These are phyloP conservation scores for Equus quagga DNA, from an alignment of 2,113 vertebrate species.

Conservation along the genomic window DNA sequence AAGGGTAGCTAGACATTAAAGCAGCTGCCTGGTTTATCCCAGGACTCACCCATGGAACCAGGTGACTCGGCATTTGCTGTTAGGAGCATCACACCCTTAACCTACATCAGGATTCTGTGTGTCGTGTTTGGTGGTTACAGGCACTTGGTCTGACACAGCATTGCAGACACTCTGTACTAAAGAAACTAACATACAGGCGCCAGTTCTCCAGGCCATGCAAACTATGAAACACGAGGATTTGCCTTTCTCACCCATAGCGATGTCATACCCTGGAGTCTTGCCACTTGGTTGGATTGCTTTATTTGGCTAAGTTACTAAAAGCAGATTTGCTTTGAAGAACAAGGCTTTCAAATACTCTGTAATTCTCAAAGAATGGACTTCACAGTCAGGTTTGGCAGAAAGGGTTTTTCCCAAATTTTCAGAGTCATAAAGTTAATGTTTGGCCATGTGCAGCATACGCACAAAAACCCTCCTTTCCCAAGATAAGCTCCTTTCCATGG, in stretches of 20 bases:
- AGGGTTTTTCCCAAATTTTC: neutral
- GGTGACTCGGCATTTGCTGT: neutral
- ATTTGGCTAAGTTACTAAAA: neutral
- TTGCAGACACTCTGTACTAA: neutral
- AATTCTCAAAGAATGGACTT: slow-evolving; percentile 28
- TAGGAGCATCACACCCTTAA: neutral
- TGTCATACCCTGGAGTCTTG: slow-evolving; percentile 11
- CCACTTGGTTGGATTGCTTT: slow-evolving; percentile 46
- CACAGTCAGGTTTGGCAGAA: neutral
- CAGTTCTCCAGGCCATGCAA: neutral
- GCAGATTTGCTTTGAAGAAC: slow-evolving; percentile 29
- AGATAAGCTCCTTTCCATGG: fast-evolving
- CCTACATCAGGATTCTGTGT: neutral
- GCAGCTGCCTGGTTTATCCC: neutral
- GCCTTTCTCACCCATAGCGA: neutral
- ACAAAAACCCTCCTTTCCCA: neutral
- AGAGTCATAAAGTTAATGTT: neutral
- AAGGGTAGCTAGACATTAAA: neutral
- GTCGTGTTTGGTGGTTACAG: neutral
- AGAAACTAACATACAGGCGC: neutral
- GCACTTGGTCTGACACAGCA: neutral
- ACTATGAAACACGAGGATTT: neutral
- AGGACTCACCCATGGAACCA: neutral
- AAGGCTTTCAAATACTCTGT: neutral
- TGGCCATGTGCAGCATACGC: neutral